phyloP scores from a whole-genome alignment of 2,797 vertebrate species.

The Odontamblyopus rebecca region DNA sequence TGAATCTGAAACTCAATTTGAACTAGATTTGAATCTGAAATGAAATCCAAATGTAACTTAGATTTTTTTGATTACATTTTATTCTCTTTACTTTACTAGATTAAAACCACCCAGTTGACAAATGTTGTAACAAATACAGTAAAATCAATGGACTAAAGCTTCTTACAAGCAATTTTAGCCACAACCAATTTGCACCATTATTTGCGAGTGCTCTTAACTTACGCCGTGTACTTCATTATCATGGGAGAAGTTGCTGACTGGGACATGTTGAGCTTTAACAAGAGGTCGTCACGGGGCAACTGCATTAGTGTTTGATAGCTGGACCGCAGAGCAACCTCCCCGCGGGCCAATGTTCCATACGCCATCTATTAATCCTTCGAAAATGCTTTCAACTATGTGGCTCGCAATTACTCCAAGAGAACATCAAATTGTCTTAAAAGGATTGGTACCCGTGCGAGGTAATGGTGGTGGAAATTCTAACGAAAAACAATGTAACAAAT shows the following conservation, averaged over 20 bases:
- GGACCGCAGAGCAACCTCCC: neutral
- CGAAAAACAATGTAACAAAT: neutral
- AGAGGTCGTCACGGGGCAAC: neutral
- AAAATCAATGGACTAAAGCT: neutral
- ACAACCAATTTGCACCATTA: neutral
- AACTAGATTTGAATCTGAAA: neutral
- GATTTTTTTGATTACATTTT: neutral
- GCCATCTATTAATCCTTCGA: neutral
- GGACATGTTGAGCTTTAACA: constrained; percentile 2
- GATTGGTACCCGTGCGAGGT: neutral
- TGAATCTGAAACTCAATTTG: neutral
- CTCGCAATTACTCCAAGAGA: neutral
- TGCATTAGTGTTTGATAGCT: neutral
- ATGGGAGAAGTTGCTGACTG: neutral
- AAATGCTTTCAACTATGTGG: neutral
- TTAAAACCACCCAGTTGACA: neutral
- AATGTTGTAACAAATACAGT: neutral
- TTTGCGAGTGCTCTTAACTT: neutral
- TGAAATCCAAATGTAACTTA: too few relatives aligned
- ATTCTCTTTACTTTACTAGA: neutral
- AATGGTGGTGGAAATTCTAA: neutral
- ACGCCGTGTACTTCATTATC: neutral
- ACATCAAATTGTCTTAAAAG: constrained; percentile 3
- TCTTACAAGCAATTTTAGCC: neutral
- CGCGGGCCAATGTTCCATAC: neutral